Evolutionary conservation across 2,113 vertebrate species (phyloP), one percentile per base, ranked within the genome.

Genomic region (Arothron firmamentum): DNA sequence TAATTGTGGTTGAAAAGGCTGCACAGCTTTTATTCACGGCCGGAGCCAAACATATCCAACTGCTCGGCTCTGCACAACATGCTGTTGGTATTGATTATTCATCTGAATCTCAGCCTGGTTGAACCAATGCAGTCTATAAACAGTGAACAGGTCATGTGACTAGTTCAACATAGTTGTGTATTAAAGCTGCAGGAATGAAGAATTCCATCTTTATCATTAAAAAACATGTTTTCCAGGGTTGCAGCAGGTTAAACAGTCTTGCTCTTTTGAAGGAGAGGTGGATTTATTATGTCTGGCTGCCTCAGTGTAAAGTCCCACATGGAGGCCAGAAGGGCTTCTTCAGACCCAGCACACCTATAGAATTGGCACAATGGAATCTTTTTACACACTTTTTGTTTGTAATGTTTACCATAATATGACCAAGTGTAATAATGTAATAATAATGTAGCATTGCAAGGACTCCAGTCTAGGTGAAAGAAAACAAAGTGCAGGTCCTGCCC

Each of bases 401-500:
- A 2, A 31, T 31, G 28, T 6, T 31, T 31, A 31, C 6, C 28
- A 31, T 9, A 31, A 31, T 23, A 3, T 2, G 28, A 31, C 51
- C 18, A 59, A 58, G 47, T 38, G 12, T 34, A 65, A 61, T 47
- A 62, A 58, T 51, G 20, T 1, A 3, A 65, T n/a, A n/a, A n/a
- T n/a, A n/a, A 60, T 28, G 69, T 23, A 50, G 64, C 62, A 74
- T 77, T 41, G 34, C 10, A 12, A 38, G 31, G 23, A 59, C 52
- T 59, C n/a, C 52, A 70, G 67, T 67, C 74, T 41, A 17, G 28
- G 50, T 17, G 50, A 73, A 72, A 43, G 23, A 73, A 72, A 74
- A 68, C 56, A 76, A 74, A 59, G 38, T 5, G 31, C 28, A 63
- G 61, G 62, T 70, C 57, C 64, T 62, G 68, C 56, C 72, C 65